Conservation (phyloP, 2,797 vertebrate species). For the Tauraco hartlaubi region DNA sequence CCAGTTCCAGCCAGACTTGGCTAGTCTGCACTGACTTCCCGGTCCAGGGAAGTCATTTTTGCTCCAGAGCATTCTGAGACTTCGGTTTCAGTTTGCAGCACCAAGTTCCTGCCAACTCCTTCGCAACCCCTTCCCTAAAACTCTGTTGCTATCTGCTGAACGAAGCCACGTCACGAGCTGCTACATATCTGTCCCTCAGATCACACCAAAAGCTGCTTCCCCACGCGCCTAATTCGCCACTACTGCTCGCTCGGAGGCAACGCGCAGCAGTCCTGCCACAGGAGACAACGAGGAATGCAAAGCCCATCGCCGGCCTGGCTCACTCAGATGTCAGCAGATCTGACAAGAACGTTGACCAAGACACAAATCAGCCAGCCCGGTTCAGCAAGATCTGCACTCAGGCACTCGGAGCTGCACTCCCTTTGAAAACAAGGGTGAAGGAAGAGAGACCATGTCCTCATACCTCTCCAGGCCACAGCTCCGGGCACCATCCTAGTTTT, state of each 20-base stretch:
- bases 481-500: background rate
- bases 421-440: background rate
- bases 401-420: background rate
- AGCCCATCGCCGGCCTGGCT: background rate
- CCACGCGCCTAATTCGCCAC: background rate
- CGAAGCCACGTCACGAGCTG: accelerated
- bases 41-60: background rate
- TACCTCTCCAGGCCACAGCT: background rate
- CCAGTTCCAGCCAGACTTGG: background rate
- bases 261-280: background rate
- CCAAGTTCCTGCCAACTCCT: background rate
- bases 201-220: background rate
- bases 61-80: background rate
- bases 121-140: background rate
- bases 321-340: background rate
- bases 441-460: background rate
- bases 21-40: background rate
- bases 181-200: background rate
- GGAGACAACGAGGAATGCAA: background rate
- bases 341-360: background rate
- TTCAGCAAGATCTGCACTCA: accelerated
- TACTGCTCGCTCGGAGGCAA: background rate
- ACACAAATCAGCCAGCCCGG: background rate
- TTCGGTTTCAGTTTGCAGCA: background rate
- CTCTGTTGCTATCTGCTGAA: background rate